These are phyloP conservation scores for Syrrhaptes paradoxus DNA, from an alignment of 2,113 vertebrate genomes.

Conservation along the genomic window DNA sequence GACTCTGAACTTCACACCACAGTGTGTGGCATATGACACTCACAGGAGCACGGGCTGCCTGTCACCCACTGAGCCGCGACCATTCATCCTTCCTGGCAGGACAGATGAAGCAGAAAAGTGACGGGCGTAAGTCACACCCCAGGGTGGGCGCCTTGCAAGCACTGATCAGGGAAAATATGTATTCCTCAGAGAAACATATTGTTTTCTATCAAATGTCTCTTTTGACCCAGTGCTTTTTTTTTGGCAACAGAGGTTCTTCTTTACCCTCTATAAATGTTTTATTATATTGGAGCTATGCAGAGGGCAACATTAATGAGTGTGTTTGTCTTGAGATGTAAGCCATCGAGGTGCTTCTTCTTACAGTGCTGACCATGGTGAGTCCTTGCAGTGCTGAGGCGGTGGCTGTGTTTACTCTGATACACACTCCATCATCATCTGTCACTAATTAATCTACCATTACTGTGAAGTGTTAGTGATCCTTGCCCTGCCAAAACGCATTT, in stretches of 20 bases:
- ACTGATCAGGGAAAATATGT: neutral
- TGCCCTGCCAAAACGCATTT: slow-evolving; percentile 12
- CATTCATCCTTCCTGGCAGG: neutral
- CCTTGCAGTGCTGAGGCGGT: neutral
- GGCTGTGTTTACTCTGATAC: slow-evolving; percentile 4
- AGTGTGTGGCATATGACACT: neutral
- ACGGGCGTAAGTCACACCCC: too few species aligned
- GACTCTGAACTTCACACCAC: neutral
- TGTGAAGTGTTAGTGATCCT: neutral
- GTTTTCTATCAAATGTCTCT: neutral
- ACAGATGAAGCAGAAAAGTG: neutral
- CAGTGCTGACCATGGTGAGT: neutral
- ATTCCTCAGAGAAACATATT: neutral
- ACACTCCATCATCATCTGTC: slow-evolving; percentile 14
- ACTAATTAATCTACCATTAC: slow-evolving; percentile 38
- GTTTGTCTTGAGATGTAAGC: neutral
- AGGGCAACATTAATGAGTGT: neutral
- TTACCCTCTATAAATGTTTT: neutral
- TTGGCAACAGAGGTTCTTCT: neutral
- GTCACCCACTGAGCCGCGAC: neutral
- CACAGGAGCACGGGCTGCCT: neutral
- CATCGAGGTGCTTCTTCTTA: neutral
- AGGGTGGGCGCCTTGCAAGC: neutral
- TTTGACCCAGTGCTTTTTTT: neutral
- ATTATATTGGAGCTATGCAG: neutral